Conservation (phyloP, 2,113 vertebrate genomes). For the Nannobrachium achirus region DNA sequence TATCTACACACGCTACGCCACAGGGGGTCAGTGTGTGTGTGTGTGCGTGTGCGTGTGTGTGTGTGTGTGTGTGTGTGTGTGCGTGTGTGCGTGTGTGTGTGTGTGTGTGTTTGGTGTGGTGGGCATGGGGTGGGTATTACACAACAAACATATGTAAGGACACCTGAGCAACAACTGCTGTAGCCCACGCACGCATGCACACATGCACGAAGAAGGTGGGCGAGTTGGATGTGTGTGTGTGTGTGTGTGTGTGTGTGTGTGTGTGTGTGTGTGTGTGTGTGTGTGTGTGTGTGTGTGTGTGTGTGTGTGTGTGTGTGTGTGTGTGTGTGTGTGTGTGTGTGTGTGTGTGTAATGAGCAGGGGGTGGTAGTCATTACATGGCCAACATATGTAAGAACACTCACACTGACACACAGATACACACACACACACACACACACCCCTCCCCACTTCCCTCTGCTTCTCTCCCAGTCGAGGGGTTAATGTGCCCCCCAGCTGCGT, state of each 20-base stretch:
- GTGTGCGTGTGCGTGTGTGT: slow-evolving; percentile 15
- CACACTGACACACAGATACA: slow-evolving; percentile 5
- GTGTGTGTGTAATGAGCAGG: no score
- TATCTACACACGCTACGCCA: slow-evolving; percentile 56
- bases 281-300: no score
- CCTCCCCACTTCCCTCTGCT: background rate
- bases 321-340: no score
- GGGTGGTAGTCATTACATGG: no score
- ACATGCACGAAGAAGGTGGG: background rate
- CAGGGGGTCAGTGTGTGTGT: slow-evolving; percentile 55
- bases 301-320: no score
- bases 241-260: no score
- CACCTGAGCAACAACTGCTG: slow-evolving; percentile 38
- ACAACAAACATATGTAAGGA: slow-evolving; percentile 45
- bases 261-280: no score
- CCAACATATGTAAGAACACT: background rate
- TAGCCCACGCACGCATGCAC: slow-evolving; percentile 1
- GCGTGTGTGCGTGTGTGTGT: slow-evolving; percentile 49
- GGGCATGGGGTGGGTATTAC: background rate
- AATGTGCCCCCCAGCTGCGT: slow-evolving; percentile 60
- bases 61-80: slow-evolving; percentile 26
- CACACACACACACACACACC: background rate
- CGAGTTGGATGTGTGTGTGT: no score
- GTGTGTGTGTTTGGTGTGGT: no score
- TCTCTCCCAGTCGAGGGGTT: slow-evolving; percentile 30